These are phyloP conservation scores for Progne subis DNA, from an alignment of 2,113 vertebrate species.

Conservation along the genomic window DNA sequence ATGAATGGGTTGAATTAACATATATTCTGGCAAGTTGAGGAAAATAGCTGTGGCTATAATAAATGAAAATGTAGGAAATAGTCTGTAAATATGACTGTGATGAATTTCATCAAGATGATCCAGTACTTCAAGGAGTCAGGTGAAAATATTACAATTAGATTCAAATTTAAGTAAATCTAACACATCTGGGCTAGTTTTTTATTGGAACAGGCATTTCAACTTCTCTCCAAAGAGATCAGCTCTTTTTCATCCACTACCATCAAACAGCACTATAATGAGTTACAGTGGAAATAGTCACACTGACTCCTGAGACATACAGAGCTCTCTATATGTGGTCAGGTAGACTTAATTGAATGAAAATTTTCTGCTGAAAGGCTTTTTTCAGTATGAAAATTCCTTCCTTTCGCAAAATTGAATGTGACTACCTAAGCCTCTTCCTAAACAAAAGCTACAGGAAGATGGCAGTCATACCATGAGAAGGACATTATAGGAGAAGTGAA, in stretches of 20 bases:
- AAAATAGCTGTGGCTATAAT: slow-evolving; percentile 73
- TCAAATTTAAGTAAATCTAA: slow-evolving; percentile 40
- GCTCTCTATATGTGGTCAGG: background rate
- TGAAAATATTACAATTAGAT: slow-evolving; percentile 16
- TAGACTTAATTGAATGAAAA: background rate
- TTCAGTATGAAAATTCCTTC: background rate
- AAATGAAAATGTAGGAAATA: slow-evolving; percentile 63
- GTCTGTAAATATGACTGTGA: slow-evolving; percentile 68
- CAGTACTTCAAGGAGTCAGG: slow-evolving; percentile 44
- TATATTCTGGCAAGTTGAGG: slow-evolving; percentile 70
- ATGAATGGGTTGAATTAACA: slow-evolving; percentile 74
- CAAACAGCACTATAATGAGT: background rate
- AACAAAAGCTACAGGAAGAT: background rate
- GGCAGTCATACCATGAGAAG: background rate
- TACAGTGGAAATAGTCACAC: background rate
- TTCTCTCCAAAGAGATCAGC: background rate
- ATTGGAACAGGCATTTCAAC: slow-evolving; percentile 28
- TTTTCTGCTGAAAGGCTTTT: background rate
- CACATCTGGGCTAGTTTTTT: background rate
- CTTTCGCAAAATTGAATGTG: background rate
- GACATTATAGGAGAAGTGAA: background rate
- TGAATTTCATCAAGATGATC: slow-evolving; percentile 52
- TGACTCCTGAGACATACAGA: background rate
- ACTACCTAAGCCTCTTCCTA: background rate
- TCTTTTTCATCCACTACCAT: background rate